Conservation (phyloP, 2,113 vertebrate genomes). For the Hucho hucho region DNA sequence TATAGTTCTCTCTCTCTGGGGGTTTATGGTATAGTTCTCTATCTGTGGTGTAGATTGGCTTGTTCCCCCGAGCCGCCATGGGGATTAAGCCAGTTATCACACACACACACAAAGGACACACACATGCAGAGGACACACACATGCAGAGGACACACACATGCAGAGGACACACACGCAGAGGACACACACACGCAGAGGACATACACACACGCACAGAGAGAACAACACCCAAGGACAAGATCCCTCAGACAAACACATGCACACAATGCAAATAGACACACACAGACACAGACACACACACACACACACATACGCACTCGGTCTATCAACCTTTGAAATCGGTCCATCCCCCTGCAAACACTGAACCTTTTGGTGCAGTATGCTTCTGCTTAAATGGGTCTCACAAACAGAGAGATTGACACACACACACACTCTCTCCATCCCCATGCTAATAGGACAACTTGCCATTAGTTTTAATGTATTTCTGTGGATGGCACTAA, state of each 20-base stretch:
- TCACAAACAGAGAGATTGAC: background rate
- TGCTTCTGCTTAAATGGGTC: too few relatives aligned
- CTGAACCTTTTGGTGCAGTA: too few relatives aligned
- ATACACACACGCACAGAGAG: background rate
- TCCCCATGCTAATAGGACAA: conserved; percentile 56
- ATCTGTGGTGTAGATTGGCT: background rate
- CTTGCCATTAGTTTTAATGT: conserved; percentile 62
- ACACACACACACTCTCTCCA: background rate
- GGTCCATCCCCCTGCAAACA: too few relatives aligned
- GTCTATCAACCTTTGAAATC: too few relatives aligned
- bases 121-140: background rate
- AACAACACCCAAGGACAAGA: background rate
- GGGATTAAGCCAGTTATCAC: background rate
- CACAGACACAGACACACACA: background rate
- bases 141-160: background rate
- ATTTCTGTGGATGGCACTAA: conserved; percentile 55
- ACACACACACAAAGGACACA: background rate
- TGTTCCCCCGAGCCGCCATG: background rate
- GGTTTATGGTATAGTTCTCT: background rate
- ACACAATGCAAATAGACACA: background rate
- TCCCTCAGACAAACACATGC: background rate
- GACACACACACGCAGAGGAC: background rate
- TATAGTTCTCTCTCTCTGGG: background rate
- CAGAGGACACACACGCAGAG: background rate
- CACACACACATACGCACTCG: background rate